Conservation (phyloP, 1,140 invertebrate genomes). For the Heterodera schachtii region DNA sequence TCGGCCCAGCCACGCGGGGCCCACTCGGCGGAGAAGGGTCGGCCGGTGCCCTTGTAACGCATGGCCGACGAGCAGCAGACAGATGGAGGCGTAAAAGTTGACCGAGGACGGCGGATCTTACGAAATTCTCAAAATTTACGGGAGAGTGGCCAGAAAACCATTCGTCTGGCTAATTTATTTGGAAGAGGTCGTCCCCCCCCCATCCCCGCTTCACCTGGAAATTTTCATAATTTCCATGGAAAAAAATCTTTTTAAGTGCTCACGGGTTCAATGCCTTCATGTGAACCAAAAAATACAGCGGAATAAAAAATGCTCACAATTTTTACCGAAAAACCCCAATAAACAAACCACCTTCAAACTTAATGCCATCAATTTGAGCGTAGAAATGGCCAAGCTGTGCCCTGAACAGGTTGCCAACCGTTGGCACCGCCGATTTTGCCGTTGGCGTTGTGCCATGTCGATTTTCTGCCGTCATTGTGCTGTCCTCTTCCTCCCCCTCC, state of each 20-base stretch:
- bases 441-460: background rate
- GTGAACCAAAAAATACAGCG: too few relatives aligned
- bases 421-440: background rate
- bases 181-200: too few relatives aligned
- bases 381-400: slow-evolving; percentile 27
- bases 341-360: slow-evolving; percentile 19
- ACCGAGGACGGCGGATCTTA: slow-evolving; percentile 17
- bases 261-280: too few relatives aligned
- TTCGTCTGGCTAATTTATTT: too few relatives aligned
- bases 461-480: background rate
- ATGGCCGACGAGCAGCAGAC: slow-evolving; percentile 19
- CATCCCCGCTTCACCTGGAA: too few relatives aligned
- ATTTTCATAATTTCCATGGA: too few relatives aligned
- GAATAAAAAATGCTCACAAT: too few relatives aligned
- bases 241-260: too few relatives aligned
- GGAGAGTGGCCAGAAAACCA: too few relatives aligned
- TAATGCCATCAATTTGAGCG: slow-evolving; percentile 8
- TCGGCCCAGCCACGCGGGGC: background rate
- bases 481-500: slow-evolving; percentile 4
- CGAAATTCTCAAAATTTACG: background rate
- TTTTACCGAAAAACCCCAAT: too few relatives aligned
- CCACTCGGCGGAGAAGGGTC: background rate
- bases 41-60: slow-evolving; percentile 11
- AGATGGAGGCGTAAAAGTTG: slow-evolving; percentile 27
- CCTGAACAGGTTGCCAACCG: slow-evolving; percentile 14